Conservation (phyloP, 2,888 invertebrate species). For the Aporophyla lueneburgensis region DNA sequence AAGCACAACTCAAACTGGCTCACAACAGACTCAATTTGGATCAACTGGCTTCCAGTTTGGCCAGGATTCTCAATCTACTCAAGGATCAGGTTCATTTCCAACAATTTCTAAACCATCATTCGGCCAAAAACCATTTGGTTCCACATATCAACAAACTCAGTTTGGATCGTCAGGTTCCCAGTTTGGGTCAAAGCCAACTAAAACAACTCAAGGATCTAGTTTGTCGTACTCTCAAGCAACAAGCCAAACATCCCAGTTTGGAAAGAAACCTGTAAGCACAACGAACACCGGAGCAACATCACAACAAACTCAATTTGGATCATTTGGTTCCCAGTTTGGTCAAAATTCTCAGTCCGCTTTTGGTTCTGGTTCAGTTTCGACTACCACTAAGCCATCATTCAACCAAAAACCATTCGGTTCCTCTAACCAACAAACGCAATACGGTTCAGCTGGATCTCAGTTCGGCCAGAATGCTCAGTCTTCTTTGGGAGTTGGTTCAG, state of each 20-base stretch:
- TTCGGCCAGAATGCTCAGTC: slow-evolving; percentile 20
- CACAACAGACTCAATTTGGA: slow-evolving; percentile 33
- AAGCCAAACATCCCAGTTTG: slow-evolving; percentile 32
- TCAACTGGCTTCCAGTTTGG: slow-evolving; percentile 14
- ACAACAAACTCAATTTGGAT: slow-evolving; percentile 36
- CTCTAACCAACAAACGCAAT: slow-evolving; percentile 9
- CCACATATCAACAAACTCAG: slow-evolving; percentile 20
- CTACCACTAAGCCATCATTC: slow-evolving; percentile 22
- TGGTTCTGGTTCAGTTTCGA: not conserved
- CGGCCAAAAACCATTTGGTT: slow-evolving; percentile 17
- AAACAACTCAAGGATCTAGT: slow-evolving; percentile 32
- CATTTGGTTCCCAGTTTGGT: slow-evolving; percentile 11
- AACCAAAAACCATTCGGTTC: slow-evolving; percentile 1
- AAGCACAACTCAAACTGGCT: slow-evolving; percentile 12
- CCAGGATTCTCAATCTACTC: not conserved
- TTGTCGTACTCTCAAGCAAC: slow-evolving; percentile 20
- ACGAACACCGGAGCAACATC: slow-evolving; percentile 27
- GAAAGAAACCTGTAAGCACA: slow-evolving; percentile 21
- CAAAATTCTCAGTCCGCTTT: slow-evolving; percentile 11
- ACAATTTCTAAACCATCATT: not conserved
- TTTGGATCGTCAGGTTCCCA: slow-evolving; percentile 1
- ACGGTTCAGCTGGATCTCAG: slow-evolving; percentile 15
- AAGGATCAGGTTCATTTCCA: not conserved
- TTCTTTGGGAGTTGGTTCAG: not conserved
- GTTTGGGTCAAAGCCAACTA: slow-evolving; percentile 16